Evolutionary conservation across 2,888 invertebrate genomes (phyloP).

Genomic region (Xylocampa areola): DNA sequence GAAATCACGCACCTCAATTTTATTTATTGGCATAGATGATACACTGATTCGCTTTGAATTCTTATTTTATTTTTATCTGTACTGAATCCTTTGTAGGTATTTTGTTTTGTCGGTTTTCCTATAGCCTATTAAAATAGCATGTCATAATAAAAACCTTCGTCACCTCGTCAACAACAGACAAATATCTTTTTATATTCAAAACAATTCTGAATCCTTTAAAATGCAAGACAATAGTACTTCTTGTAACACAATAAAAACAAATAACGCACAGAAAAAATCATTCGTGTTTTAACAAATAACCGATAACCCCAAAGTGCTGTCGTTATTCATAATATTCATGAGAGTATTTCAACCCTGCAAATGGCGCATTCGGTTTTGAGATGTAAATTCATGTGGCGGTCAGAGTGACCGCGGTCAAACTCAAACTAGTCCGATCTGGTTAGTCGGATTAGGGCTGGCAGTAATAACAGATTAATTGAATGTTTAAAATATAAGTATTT

Average conservation of each 20-base stretch:
- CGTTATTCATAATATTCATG: constrained; percentile 62
- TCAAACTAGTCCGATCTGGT: constrained; percentile 27
- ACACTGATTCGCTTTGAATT: too few relatives aligned
- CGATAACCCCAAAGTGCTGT: constrained; percentile 40
- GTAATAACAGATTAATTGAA: constrained; percentile 34
- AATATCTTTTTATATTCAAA: constrained; percentile 1
- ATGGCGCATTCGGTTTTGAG: constrained; percentile 33
- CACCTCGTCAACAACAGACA: neutral
- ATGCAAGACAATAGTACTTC: constrained; percentile 13
- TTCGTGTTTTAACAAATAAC: constrained; percentile 28
- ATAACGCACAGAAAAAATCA: constrained; percentile 41
- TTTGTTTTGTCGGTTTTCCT: neutral
- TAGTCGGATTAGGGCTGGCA: constrained; percentile 41
- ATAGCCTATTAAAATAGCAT: neutral
- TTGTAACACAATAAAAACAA: constrained; percentile 12
- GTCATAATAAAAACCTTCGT: too few relatives aligned
- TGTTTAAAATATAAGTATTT: constrained; percentile 30
- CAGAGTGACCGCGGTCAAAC: constrained; percentile 39
- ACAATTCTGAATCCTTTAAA: neutral
- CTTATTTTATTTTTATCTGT: too few relatives aligned
- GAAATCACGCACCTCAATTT: too few relatives aligned
- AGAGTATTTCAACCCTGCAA: constrained; percentile 48
- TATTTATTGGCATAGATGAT: too few relatives aligned
- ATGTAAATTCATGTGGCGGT: constrained; percentile 44
- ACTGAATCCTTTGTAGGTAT: too few relatives aligned